Evolutionary conservation across 2,888 invertebrate genomes (phyloP), one percentile per base, ranked within the genome.

Genomic region (Pandemis heparana): DNA sequence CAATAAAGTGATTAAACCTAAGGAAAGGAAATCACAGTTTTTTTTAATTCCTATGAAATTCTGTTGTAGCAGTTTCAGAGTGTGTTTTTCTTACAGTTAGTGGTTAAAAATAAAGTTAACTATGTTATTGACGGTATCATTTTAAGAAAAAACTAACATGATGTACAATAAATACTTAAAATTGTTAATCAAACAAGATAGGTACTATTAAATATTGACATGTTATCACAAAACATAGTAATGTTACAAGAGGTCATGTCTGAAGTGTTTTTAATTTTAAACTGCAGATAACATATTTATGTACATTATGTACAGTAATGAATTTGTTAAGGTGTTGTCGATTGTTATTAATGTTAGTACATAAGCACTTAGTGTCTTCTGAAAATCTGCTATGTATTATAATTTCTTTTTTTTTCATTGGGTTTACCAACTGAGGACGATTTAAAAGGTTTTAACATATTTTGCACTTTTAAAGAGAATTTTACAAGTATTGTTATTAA

Each of bases 321-420:
- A 77, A 85, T 89, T 92, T 92, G 93, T 92, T 94, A 92, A 92
- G 94, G 94, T 94, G 89, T 94, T 94, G 94, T 94, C 94, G 94
- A 94, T 94, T 87, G 78, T 82, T 79, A 81, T 79, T 80, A 7
- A 1, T 81, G 82, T 81, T 82, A 79, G 67, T 74, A 71, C 73
- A 46, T 51, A 65, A 65, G 65, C 10, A n/a, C 43, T 67, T 56
- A 74, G 72, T 67, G 59, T 65, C 63, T 66, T 62, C 53, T 59
- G 10, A 23, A 43, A 39, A 56, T 46, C 56, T 60, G 38, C 60
- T 38, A 23, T 46, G 63, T 63, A 18, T 18, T 46, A 46, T 53
- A 14, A 46, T 46, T 63, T 63, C 10, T 43, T 8, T 46, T 32
- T 32, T 32, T 32, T 32, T 32, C 2, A 1, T 32, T 2, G 23